phyloP scores from a whole-genome alignment of 1,140 invertebrate species.

The Aplysia californica region DNA sequence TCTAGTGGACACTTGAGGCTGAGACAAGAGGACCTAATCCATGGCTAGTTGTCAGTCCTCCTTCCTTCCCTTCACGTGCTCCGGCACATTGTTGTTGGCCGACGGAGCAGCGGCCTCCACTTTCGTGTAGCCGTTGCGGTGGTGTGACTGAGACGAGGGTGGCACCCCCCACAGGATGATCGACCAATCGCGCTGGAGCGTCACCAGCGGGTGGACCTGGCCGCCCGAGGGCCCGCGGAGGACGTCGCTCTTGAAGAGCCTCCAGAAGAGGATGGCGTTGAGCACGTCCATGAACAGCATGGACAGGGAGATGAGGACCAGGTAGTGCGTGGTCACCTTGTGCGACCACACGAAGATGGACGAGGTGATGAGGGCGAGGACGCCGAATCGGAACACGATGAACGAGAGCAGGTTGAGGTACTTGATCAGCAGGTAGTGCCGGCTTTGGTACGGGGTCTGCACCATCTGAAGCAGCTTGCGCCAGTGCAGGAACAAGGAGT shows the following conservation, averaged over 20 bases:
- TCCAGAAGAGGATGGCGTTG: constrained; percentile 56
- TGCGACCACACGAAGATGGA: constrained; percentile 41
- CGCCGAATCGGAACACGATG: constrained; percentile 46
- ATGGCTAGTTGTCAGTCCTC: no score
- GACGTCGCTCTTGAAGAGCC: constrained; percentile 57
- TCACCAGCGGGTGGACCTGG: neutral
- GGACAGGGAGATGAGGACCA: constrained; percentile 31
- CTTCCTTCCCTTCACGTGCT: no score
- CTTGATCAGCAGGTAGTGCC: constrained; percentile 43
- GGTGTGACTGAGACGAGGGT: no score
- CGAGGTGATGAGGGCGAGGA: constrained; percentile 41
- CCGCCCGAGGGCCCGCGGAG: constrained; percentile 30
- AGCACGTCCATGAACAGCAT: constrained; percentile 58
- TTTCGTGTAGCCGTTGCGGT: no score
- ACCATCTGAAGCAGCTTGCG: constrained; percentile 61
- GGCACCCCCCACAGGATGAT: no score
- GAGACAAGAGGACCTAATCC: no score
- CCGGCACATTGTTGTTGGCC: no score
- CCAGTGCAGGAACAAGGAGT: constrained; percentile 62
- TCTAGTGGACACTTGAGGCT: no score
- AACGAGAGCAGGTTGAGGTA: constrained; percentile 55
- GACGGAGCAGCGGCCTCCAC: no score
- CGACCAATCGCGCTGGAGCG: no score
- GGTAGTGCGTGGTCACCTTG: constrained; percentile 43
- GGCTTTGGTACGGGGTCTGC: constrained; percentile 40